Percentiles rank a stretch among this genome's conserved stretches.
These are phyloP conservation scores for Oreotrochilus melanogaster DNA, from an alignment of 2,113 vertebrate genomes.

Conservation along the genomic window DNA sequence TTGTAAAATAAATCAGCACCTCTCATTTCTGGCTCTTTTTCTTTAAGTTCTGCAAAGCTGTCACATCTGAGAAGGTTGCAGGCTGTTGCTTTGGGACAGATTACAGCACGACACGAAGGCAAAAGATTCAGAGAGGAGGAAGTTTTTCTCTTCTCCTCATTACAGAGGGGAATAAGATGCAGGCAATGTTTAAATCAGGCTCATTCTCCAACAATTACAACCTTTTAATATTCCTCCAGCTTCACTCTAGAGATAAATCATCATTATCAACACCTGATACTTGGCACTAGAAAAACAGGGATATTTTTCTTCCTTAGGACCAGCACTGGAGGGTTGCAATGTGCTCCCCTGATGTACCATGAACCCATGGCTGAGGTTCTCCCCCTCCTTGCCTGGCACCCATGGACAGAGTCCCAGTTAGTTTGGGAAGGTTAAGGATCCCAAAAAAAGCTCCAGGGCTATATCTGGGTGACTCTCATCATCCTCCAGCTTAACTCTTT, in stretches of 20 bases:
- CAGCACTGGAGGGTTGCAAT: rapidly evolving
- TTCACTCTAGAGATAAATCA: not conserved
- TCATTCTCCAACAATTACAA: not conserved
- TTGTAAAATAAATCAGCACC: not conserved
- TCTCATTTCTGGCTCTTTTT: not conserved
- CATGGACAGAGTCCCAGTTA: rapidly evolving
- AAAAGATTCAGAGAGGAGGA: not conserved
- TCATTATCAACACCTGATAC: not conserved
- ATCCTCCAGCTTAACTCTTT: not conserved
- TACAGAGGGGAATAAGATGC: not conserved
- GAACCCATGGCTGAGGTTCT: rapidly evolving
- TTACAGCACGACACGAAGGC: not conserved
- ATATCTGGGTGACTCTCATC: not conserved
- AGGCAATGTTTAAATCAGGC: not conserved
- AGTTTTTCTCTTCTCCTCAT: not conserved
- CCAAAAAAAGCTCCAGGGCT: too few species aligned
- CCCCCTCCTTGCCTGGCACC: rapidly evolving
- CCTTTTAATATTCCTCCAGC: not conserved
- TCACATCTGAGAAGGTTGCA: rapidly evolving
- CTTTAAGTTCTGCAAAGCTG: not conserved
- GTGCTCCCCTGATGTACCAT: not conserved
- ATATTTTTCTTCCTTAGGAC: not conserved
- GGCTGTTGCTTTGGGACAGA: not conserved
- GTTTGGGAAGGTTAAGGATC: not conserved
- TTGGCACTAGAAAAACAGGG: not conserved